These are phyloP conservation scores for Pteruthius melanotis DNA, from an alignment of 2,113 vertebrate genomes.

Conservation along the genomic window DNA sequence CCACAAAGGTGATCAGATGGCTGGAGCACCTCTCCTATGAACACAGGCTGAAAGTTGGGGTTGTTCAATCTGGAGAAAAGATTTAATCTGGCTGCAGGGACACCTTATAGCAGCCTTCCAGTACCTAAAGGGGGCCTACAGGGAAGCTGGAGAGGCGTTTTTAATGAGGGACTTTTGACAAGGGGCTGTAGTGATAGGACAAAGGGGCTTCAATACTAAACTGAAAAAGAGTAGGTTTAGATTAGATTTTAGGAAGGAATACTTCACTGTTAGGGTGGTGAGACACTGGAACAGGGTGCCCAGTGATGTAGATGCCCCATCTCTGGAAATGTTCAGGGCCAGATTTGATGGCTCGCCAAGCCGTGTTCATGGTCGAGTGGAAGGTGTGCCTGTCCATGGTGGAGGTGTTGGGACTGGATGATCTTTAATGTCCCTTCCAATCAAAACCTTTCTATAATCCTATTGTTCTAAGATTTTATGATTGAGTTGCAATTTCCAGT, in stretches of 20 bases:
- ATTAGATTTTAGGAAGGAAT: not conserved
- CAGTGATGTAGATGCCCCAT: fast-evolving
- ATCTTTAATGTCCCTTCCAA: not conserved
- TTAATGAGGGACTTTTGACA: not conserved
- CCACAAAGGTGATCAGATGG: not conserved
- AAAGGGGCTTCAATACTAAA: not conserved
- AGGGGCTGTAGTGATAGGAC: not conserved
- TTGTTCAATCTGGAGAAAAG: not conserved
- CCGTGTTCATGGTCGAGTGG: not conserved
- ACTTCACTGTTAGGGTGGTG: not conserved
- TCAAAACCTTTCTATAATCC: not conserved
- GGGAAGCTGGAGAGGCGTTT: not conserved
- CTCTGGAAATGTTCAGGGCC: not conserved
- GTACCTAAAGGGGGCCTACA: not conserved
- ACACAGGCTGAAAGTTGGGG: not conserved
- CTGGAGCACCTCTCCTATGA: not conserved
- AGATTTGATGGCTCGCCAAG: not conserved
- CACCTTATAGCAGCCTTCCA: not conserved
- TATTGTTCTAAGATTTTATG: not conserved
- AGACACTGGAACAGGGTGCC: not conserved
- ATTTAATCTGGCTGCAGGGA: not conserved
- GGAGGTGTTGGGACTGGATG: not conserved
- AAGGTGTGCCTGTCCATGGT: not conserved
- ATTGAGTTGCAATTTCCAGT: not conserved
- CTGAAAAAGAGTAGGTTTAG: not conserved